These are phyloP conservation scores for Cynaeus angustus DNA, from an alignment of 2,888 invertebrate species.

Conservation along the genomic window DNA sequence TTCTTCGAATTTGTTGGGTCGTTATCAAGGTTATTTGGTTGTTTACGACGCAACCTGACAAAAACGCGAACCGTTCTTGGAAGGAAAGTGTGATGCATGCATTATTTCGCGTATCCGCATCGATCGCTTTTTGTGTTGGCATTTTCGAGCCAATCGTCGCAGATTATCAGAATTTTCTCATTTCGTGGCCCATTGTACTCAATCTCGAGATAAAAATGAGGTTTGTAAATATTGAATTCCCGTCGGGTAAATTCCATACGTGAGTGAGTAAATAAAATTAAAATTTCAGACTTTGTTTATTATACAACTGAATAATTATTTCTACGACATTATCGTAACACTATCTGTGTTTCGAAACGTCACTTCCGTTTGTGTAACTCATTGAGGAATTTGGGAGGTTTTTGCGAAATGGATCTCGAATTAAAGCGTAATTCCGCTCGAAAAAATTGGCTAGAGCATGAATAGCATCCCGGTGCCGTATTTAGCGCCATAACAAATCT, in stretches of 20 bases:
- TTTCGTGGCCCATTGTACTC: no score
- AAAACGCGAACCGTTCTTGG: constrained; percentile 18
- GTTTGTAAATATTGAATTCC: no score
- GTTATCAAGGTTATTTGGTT: constrained; percentile 26
- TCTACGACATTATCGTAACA: constrained; percentile 26
- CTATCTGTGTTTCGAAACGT: constrained; percentile 43
- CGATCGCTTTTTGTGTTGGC: constrained; percentile 6
- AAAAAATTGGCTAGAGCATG: constrained; percentile 22
- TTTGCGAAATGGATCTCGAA: constrained; percentile 18
- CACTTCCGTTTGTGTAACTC: constrained; percentile 39
- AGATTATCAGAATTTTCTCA: no score
- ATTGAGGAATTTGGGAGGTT: not conserved
- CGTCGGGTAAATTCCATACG: not conserved
- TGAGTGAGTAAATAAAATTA: constrained; percentile 7
- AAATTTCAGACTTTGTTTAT: constrained; percentile 21
- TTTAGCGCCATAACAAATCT: constrained; percentile 36
- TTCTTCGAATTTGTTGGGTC: constrained; percentile 32
- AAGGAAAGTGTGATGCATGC: constrained; percentile 17
- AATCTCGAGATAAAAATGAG: no score
- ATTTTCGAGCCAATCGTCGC: not conserved
- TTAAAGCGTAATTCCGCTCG: constrained; percentile 34
- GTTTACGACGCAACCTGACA: constrained; percentile 24
- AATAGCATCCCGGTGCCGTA: constrained; percentile 26
- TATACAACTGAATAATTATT: constrained; percentile 13
- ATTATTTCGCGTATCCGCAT: constrained; percentile 7